Conservation (phyloP, 2,797 vertebrate species). For the Microchirus variegatus region DNA sequence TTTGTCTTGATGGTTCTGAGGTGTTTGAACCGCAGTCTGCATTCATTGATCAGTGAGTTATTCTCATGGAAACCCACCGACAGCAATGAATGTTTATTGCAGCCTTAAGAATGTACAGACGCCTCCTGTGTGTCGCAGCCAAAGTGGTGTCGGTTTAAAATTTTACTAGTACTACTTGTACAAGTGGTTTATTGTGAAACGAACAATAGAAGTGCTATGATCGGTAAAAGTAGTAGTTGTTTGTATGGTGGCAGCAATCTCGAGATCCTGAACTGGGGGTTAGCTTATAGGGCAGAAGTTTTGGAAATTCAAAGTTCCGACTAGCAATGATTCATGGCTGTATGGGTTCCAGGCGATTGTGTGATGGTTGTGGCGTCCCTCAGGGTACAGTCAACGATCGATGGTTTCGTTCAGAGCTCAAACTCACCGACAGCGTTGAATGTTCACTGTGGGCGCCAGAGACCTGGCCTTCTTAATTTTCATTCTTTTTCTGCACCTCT, state of each 20-base stretch:
- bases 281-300: no score
- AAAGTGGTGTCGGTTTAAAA: neutral
- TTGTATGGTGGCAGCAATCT: no score
- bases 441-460: constrained; percentile 91
- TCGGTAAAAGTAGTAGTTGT: no score
- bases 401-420: constrained; percentile 94
- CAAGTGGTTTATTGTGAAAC: no score
- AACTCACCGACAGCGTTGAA: constrained; percentile 99
- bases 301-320: no score
- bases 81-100: constrained; percentile 99
- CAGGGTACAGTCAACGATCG: constrained; percentile 99
- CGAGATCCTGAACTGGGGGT: no score
- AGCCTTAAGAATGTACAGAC: constrained; percentile 83
- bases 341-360: no score
- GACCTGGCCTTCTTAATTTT: constrained; percentile 14
- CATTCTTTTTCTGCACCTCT: neutral
- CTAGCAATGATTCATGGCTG: neutral
- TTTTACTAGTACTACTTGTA: no score
- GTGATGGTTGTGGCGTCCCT: constrained; percentile 61
- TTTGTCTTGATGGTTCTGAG: constrained; percentile 1
- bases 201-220: no score
- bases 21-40: constrained; percentile 96
- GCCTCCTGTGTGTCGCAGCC: constrained; percentile 5
- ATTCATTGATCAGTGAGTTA: constrained; percentile 99
- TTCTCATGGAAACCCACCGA: constrained; percentile 96